Base-by-base conservation (phyloP, 2,797 vertebrate species). In the Sebastes vulpes region DNA sequence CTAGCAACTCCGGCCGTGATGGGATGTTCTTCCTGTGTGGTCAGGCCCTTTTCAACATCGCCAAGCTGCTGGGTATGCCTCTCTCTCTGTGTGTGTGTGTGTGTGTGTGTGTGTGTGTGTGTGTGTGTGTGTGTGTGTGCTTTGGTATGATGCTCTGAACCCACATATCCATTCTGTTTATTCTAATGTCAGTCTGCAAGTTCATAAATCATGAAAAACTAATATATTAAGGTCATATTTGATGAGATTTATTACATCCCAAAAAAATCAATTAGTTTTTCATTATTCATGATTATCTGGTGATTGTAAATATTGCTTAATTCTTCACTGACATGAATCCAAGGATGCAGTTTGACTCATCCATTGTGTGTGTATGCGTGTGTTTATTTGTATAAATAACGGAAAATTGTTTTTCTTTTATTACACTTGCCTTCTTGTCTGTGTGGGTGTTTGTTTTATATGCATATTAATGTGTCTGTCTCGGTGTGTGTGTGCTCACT, bases 1-100 rank as follows among this genome's bases (percentile, higher is more conserved):
- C 98, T 14, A 99, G 98, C 87, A 99, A 98, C 95, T 96, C 72
- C 3, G 98, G 98, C 23, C 96, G 96, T 0, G 98, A 99, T 11
- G 98, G 98, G 35, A 97, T 95, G 87, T 69, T 99, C 21, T 99
- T 99, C 92, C 95, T 99, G 54, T 99, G 97, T 97, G 98, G 98
- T 66, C 98, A 99, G 90, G 97, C 98, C 5, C 86, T 99, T 63
- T 98, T 96, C 90, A 92, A 97, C 95, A 99, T 99, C 21, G 97
- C 98, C 74, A 98, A 96, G 87, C 96, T 99, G 58, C 95, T 99
- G 46, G 97, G 98, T 99, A 95, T 89, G 97, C 86, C 16, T 67
- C 8, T 31, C 32, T 70, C 4, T 69, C 16, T 72, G 31, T 69
- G 8, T 66, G 11, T 50, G 25, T 79, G 14, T 56, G 10, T 64